Conservation (phyloP, 2,888 invertebrate species). For the Orgyia antiqua region DNA sequence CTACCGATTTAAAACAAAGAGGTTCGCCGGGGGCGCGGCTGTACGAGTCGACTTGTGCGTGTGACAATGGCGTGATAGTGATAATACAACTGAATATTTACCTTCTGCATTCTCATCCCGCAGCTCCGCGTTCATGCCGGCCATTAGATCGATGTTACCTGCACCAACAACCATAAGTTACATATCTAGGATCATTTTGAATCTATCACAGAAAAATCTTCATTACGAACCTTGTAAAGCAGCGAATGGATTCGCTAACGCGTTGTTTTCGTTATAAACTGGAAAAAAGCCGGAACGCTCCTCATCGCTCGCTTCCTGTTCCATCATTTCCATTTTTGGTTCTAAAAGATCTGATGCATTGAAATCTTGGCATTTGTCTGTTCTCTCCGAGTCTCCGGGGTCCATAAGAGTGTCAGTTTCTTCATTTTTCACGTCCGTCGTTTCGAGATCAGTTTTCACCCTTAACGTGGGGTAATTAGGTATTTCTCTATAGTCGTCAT, state of each 20-base stretch:
- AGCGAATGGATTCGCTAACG: slow-evolving; percentile 71
- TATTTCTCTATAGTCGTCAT: slow-evolving; percentile 74
- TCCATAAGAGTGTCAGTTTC: slow-evolving; percentile 69
- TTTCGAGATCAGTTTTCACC: slow-evolving; percentile 78
- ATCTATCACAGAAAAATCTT: background rate
- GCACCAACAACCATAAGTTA: slow-evolving; percentile 14
- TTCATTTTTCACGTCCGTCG: slow-evolving; percentile 70
- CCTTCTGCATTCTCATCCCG: slow-evolving; percentile 70
- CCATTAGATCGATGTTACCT: slow-evolving; percentile 73
- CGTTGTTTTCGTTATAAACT: slow-evolving; percentile 64
- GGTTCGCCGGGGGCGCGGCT: slow-evolving; percentile 78
- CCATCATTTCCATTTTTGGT: slow-evolving; percentile 86
- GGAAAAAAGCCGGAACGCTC: slow-evolving; percentile 72
- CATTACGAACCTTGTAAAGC: slow-evolving; percentile 56
- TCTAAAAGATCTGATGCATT: slow-evolving; percentile 72
- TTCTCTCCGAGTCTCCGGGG: slow-evolving; percentile 60
- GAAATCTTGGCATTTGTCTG: slow-evolving; percentile 65
- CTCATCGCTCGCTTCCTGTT: slow-evolving; percentile 83
- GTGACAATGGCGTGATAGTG: slow-evolving; percentile 64
- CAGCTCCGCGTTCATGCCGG: slow-evolving; percentile 60
- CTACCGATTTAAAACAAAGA: slow-evolving; percentile 34
- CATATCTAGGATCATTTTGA: background rate
- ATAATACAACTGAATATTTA: slow-evolving; percentile 43
- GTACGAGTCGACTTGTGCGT: slow-evolving; percentile 75
- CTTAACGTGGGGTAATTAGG: slow-evolving; percentile 68